Evolutionary conservation across 2,113 vertebrate species (phyloP).

Genomic region (Petrocephalus zakoni): DNA sequence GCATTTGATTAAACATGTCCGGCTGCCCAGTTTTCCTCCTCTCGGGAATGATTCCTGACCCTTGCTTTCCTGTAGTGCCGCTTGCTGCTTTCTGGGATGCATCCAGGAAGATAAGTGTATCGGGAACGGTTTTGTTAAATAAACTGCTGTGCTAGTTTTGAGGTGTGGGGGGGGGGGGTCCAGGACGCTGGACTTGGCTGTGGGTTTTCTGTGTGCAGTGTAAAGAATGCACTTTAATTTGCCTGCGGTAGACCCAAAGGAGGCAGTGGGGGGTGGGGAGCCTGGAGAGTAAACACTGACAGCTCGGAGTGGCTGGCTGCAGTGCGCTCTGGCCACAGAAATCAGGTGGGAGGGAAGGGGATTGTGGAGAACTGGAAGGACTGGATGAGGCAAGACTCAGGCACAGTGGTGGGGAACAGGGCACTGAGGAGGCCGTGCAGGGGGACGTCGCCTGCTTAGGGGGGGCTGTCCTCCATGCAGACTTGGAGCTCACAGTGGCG

Average conservation of each 20-base stretch:
- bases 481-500: neutral
- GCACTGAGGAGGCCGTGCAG: neutral
- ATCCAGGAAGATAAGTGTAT: constrained; percentile 41
- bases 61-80: constrained; percentile 32
- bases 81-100: constrained; percentile 31
- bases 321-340: neutral
- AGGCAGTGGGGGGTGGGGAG: neutral
- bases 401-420: neutral
- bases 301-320: neutral
- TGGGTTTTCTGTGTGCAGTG: constrained; percentile 11
- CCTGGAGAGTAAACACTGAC: constrained; percentile 15
- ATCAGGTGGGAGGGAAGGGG: neutral
- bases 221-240: constrained; percentile 14
- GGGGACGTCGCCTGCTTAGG: neutral
- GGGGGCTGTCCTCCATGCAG: neutral
- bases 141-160: constrained; percentile 42
- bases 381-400: neutral
- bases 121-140: constrained; percentile 43
- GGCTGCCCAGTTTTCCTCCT: neutral
- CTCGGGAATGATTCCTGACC: constrained; percentile 30
- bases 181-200: constrained; percentile 3
- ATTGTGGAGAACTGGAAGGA: neutral
- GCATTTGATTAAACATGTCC: constrained; percentile 42
- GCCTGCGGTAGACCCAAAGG: constrained; percentile 2
- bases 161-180: constrained; percentile 28